A percentile compares a stretch with the other conserved stretches of the same genome.
Conservation (phyloP, 2,113 vertebrate genomes). For the Odobenus rosmarus region DNA sequence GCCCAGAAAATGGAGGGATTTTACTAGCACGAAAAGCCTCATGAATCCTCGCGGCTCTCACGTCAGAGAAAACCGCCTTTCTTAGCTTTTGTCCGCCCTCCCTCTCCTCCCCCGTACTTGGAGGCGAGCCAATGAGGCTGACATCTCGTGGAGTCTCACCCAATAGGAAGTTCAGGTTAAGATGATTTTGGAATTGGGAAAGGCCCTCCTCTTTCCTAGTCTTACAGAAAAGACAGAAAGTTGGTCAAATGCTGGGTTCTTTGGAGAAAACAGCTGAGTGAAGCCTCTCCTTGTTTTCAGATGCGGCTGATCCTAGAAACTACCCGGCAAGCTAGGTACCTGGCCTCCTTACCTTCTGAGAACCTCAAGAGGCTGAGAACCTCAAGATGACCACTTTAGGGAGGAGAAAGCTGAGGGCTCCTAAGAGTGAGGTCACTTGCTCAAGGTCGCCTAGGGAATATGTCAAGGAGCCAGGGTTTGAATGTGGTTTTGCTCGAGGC, state of each 20-base stretch:
- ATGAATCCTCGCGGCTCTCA: not conserved
- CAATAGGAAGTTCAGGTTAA: not conserved
- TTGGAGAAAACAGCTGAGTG: not conserved
- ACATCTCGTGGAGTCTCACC: not conserved
- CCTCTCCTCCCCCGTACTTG: not conserved
- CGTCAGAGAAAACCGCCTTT: not conserved
- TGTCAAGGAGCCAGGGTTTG: not conserved
- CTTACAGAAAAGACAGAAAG: not conserved
- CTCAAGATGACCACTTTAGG: not conserved
- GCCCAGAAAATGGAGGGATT: not conserved
- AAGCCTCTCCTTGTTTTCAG: not conserved
- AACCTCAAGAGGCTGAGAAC: not conserved
- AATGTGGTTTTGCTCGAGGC: not conserved
- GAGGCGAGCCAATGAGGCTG: not conserved
- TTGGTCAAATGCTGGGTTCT: not conserved
- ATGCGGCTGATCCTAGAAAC: not conserved
- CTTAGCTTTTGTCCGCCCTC: not conserved
- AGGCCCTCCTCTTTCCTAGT: not conserved
- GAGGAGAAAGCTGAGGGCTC: not conserved
- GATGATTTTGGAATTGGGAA: not conserved
- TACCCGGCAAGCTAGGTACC: not conserved
- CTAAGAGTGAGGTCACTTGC: not conserved
- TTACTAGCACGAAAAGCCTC: constrained; percentile 15
- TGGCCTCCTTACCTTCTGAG: not conserved
- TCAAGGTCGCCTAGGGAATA: not conserved